Base-by-base conservation (phyloP, 2,113 vertebrate species). In the Illadopsis cleaveri region DNA sequence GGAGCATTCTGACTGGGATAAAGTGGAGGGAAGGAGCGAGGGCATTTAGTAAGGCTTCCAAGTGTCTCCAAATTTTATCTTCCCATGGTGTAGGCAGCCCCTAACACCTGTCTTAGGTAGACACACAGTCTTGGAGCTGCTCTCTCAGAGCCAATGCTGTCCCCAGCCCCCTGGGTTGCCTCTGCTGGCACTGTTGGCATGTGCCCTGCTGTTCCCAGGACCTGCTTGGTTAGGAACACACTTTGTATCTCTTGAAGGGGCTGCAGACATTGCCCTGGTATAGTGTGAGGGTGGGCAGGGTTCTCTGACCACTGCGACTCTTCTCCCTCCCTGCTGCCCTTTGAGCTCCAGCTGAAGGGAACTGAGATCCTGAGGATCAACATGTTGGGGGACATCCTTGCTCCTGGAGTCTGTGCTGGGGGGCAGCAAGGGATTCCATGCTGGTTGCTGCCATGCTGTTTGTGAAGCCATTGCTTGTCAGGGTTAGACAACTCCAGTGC, bases 291-390 rank as follows among this genome's bases (percentile, higher is more conserved):
- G 13, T 57, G 54, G 42, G 35, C 56, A 68, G 57, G 15, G 37
- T 6, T 0, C 0, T 40, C 22, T 0, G 0, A 4, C 44, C 33
- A 19, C 68, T 37, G 25, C 0, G 4, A 53, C 0, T 0, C 31
- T 62, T 75, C 38, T 86, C 35, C 57, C 58, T 77, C 72, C 33
- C 45, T 0, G 1, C 62, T 68, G 62, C 71, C 66, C 45, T 50
- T 48, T 24, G 80, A 83, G 83, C 83, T 72, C 1, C 1, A 22
- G 22, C 60, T 66, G 5, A 33, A 50, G 79, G 42, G 37, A 56
- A 2, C 66, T 5, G 35, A 27, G 44, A 38, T 21, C 38, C 58
- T 45, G 33, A n/a, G 78, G 25, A 38, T 53, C 38, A 21, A 1
- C 6, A 2, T 1, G 15, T 17, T 25, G 60, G 70, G 40, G 56